Base-by-base conservation (phyloP, 2,797 vertebrate genomes). In the Schizopygopsis pylzovi region DNA sequence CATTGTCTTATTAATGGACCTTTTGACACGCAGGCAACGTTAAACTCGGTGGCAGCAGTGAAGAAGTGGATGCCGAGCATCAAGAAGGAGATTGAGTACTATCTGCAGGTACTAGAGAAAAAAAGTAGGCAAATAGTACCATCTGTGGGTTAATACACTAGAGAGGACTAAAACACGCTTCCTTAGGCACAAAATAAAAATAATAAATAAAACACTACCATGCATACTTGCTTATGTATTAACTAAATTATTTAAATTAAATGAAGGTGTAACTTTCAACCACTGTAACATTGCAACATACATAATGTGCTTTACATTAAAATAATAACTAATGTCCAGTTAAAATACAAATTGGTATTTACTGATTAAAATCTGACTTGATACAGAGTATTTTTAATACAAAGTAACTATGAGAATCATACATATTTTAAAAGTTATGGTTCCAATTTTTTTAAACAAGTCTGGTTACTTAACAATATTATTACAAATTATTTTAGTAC, bases 61-160 rank as follows among this genome's bases (percentile, higher is more conserved):
- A 96, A 93, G 83, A 96, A 95, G 85, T 97, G 96, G 96, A 95
- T 96, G 39, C 95, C 95, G 56, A 94, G 94, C 92, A 96, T 97
- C 90, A 96, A 95, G 90, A 94, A 89, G 43, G 96, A 97, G 82
- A 96, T 97, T 0, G 95, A 96, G 83, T 96, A 95, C 89, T 96
- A 93, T 79, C 87, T 97, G 78, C 95, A 96, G 93, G 96, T 96
- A 85, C 43, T 11, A 39, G 22, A 39, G 15, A 41, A 41, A 41
- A 41, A 70, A 49, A 16, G 6, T n/a, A n/a, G 68, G 13, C 1
- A 65, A 28, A 28, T n/a, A 6, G 4, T 71, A n/a, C 11, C 68
- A 45, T 71, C 18, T 71, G 22, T 15, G 22, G 20, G 22, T 18
- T 18, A 39, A 37, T 39, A 25, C 22, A 65, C 56, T 47, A 49